Base-by-base conservation (phyloP, 2,113 vertebrate genomes). In the Caranx ignobilis region DNA sequence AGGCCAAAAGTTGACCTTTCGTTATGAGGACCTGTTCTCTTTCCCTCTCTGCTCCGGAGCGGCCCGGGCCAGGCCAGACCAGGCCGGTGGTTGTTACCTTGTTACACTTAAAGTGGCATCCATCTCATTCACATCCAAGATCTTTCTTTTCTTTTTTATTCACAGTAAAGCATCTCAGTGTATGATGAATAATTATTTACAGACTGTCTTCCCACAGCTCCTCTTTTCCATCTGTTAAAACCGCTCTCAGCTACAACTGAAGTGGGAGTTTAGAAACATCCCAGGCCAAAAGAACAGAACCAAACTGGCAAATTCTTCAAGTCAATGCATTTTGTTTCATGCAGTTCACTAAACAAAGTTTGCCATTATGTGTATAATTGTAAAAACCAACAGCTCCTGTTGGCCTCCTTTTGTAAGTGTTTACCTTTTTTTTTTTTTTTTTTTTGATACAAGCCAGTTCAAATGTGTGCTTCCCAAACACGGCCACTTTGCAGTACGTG, bases 1-100 rank as follows among this genome's bases (percentile, higher is more conserved):
- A 78, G 77, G 77, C 67, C 80, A 77, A 61, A 81, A 61, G 67
- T 48, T 88, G 72, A 89, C 89, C 79, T 90, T 88, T 82, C 86
- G 67, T 43, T 63, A 71, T 10, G 52, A 75, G 59, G 76, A 89
- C 73, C 70, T 54, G 50, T 61, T 61, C 56, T 56, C 11, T 66
- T 78, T 48, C 48, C 37, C 16, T 48, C 47, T 6, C 56, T 37
- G 66, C 45, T 59, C 26, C 39, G 19, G 26, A 79, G 41, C 37
- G 0, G 43, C 16, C 59, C 18, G n/a, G 41, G 21, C 77, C 31
- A 13, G 63, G n/a, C 54, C 45, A 37, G 41, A 19, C 77, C 31
- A 13, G 63, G n/a, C 54, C 45, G 34, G 50, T 48, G 72, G 47
- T 64, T 78, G 81, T 77, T 77, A 69, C 26, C 67, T 74, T 67